Evolutionary conservation across 2,797 vertebrate genomes (phyloP).

Genomic region (Heteromormyrus szaboi): DNA sequence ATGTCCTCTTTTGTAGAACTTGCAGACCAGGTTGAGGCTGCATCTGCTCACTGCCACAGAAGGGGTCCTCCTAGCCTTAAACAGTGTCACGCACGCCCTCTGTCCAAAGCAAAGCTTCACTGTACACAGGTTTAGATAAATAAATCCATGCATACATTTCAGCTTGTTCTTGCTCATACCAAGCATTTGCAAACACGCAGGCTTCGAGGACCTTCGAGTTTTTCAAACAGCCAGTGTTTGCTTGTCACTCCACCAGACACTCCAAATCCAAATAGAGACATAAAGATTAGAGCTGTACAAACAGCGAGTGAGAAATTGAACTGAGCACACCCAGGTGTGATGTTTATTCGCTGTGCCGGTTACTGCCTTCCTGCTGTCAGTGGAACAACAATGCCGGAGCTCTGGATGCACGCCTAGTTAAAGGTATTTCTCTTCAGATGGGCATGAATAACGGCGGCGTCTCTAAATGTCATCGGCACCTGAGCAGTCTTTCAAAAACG

Average conservation of each 20-base stretch:
- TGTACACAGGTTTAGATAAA: background rate
- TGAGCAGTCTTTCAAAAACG: slow-evolving; percentile 5
- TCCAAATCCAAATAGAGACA: slow-evolving; percentile 31
- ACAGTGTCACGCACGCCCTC: background rate
- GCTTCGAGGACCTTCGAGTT: background rate
- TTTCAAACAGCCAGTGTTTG: slow-evolving; percentile 15
- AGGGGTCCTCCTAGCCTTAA: background rate
- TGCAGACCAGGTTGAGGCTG: background rate
- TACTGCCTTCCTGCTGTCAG: background rate
- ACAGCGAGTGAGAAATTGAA: slow-evolving; percentile 19
- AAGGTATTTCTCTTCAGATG: background rate
- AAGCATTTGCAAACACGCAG: background rate
- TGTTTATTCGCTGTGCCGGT: slow-evolving; percentile 14
- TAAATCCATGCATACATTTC: background rate
- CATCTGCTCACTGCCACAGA: background rate
- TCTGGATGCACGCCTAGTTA: background rate
- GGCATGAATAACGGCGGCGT: background rate
- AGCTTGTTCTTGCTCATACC: background rate
- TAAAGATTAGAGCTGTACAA: slow-evolving; percentile 20
- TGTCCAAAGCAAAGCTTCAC: background rate
- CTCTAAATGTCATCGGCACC: background rate
- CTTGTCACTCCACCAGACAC: background rate
- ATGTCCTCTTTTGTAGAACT: background rate
- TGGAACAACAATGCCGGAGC: background rate
- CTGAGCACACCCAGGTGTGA: slow-evolving; percentile 14